A percentile compares a stretch with the other conserved stretches of the same genome.
These are phyloP conservation scores for Phoxinus dragarum DNA, from an alignment of 2,797 vertebrate genomes.

Conservation along the genomic window DNA sequence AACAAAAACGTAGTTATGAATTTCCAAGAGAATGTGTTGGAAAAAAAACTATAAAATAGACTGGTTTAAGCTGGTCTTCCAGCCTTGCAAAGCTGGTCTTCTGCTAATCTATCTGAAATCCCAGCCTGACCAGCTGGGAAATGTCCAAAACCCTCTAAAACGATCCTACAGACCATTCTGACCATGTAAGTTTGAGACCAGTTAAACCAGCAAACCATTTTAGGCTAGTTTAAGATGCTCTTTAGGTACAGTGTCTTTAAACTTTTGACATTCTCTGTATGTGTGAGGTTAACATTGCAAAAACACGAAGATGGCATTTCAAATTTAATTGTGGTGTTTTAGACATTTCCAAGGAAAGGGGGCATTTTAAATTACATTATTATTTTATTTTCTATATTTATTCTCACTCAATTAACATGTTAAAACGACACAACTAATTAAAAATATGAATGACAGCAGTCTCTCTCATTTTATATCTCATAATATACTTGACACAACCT, in stretches of 20 bases:
- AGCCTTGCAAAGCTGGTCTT: not conserved
- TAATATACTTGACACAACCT: slow-evolving; percentile 12
- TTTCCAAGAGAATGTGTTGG: not conserved
- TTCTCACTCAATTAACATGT: not conserved
- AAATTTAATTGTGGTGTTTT: not conserved
- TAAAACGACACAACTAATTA: slow-evolving; percentile 2
- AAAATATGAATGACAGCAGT: not conserved
- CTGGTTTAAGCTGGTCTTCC: not conserved
- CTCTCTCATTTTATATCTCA: not conserved
- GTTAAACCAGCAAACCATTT: not conserved
- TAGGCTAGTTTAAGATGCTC: not conserved
- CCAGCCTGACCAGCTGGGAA: not conserved
- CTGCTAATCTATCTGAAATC: not conserved
- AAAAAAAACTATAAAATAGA: not conserved
- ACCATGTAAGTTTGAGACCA: not conserved
- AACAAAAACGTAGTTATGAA: not conserved
- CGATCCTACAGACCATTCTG: not conserved
- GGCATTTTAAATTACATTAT: not conserved
- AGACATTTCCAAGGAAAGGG: not conserved
- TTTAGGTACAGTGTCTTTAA: not conserved
- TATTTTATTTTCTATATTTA: not conserved
- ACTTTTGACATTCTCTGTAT: not conserved
- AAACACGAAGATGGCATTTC: not conserved
- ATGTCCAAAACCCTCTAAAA: not conserved
- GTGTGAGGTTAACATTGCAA: not conserved